These are phyloP conservation scores for Cordilura impudica DNA, from an alignment of 2,888 invertebrate species.

Conservation along the genomic window DNA sequence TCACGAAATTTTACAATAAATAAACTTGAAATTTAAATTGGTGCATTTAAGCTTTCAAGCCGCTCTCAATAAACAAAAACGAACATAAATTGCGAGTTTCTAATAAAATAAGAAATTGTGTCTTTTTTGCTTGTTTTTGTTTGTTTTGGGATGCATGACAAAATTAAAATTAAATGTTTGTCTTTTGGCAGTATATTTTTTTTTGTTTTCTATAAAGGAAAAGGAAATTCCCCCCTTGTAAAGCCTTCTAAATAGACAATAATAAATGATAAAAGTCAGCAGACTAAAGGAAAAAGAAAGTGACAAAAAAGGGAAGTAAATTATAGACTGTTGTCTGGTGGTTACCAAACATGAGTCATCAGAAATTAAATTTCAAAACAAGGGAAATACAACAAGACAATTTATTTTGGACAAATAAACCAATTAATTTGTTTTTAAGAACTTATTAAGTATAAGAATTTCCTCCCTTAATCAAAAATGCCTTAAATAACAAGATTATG, in stretches of 20 bases:
- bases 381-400: not conserved
- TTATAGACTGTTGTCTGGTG: conserved; percentile 16
- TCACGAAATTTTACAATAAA: not conserved
- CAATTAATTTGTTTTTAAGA: conserved; percentile 15
- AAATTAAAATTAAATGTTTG: conserved; percentile 19
- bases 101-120: not conserved
- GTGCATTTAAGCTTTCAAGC: not conserved
- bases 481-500: not conserved
- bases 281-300: conserved; percentile 15
- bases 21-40: not conserved
- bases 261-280: conserved; percentile 21
- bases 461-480: not conserved
- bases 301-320: conserved; percentile 28
- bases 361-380: not conserved
- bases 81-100: not conserved
- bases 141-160: not conserved
- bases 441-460: not conserved
- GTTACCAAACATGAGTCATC: conserved; percentile 22
- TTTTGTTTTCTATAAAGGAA: conserved; percentile 4
- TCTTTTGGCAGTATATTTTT: not conserved
- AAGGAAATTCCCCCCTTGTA: not conserved
- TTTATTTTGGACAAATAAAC: not conserved
- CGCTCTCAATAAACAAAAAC: not conserved
- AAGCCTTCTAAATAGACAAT: conserved; percentile 22
- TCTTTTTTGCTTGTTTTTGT: not conserved